Conservation (phyloP, 2,113 vertebrate species). For the Bucco capensis region DNA sequence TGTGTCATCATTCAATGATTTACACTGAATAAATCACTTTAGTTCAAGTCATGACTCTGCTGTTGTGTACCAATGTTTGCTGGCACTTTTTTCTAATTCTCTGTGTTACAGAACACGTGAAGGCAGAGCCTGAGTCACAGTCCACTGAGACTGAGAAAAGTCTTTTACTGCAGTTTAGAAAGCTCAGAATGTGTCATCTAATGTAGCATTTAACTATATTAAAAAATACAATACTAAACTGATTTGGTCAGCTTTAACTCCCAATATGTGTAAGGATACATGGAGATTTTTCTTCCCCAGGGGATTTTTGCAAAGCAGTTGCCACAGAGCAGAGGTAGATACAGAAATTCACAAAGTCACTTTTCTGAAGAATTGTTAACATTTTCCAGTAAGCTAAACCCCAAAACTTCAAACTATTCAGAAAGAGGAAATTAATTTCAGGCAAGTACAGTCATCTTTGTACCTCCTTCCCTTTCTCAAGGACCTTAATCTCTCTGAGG, state of each 20-base stretch:
- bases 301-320: not conserved
- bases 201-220: not conserved
- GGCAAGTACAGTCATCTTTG: not conserved
- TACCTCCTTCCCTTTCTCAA: not conserved
- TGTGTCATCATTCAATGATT: not conserved
- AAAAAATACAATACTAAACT: not conserved
- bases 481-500: not conserved
- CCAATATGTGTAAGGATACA: not conserved
- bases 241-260: not conserved
- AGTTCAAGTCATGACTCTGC: not conserved
- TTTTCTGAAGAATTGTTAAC: not conserved
- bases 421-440: not conserved
- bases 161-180: not conserved
- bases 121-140: not conserved
- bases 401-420: not conserved
- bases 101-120: not conserved
- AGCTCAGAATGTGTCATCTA: not conserved
- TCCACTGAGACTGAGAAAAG: rapidly evolving
- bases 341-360: not conserved
- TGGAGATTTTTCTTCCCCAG: not conserved
- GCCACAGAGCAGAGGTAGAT: not conserved
- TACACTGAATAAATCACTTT: not conserved
- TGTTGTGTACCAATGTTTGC: not conserved
- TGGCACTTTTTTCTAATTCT: not conserved
- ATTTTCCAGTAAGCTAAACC: not conserved